Evolutionary conservation across 1,140 invertebrate genomes (phyloP).

Genomic region (Epicauta chinensis): DNA sequence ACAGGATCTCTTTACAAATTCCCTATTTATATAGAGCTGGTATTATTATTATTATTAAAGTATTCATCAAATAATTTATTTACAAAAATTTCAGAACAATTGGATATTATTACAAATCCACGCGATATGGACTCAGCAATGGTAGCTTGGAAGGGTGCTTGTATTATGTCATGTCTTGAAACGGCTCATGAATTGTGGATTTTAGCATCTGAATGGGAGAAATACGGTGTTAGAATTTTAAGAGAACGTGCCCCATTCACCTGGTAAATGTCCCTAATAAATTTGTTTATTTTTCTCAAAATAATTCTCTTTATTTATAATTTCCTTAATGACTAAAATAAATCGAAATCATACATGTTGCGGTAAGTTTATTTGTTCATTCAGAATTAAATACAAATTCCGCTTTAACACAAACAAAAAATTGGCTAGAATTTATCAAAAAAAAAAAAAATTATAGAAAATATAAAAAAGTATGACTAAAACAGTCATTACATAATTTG

Average conservation of each 20-base stretch:
- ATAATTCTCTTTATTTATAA: background rate
- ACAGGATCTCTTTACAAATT: slow-evolving; percentile 76
- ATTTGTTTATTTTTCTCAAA: background rate
- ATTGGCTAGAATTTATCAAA: slow-evolving; percentile 13
- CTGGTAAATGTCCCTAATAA: slow-evolving; percentile 50
- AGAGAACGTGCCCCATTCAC: slow-evolving; percentile 81
- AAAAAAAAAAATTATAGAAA: slow-evolving; percentile 2
- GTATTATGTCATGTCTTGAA: slow-evolving; percentile 87
- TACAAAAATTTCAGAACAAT: slow-evolving; percentile 55
- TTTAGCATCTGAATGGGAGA: slow-evolving; percentile 75
- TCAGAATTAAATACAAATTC: no score
- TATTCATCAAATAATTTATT: background rate
- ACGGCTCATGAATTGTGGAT: slow-evolving; percentile 94
- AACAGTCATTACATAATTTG: slow-evolving; percentile 13
- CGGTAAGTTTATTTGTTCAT: no score
- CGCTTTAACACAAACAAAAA: background rate
- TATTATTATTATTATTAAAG: slow-evolving; percentile 28
- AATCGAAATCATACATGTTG: no score
- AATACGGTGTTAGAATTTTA: slow-evolving; percentile 75
- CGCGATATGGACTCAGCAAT: slow-evolving; percentile 88
- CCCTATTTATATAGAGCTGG: slow-evolving; percentile 68
- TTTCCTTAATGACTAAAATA: no score
- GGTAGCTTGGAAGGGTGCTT: slow-evolving; percentile 90
- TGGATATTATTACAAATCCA: slow-evolving; percentile 74
- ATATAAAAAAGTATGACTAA: slow-evolving; percentile 5